Base-by-base conservation (phyloP, 1,140 invertebrate species). In the Mercenaria mercenaria region DNA sequence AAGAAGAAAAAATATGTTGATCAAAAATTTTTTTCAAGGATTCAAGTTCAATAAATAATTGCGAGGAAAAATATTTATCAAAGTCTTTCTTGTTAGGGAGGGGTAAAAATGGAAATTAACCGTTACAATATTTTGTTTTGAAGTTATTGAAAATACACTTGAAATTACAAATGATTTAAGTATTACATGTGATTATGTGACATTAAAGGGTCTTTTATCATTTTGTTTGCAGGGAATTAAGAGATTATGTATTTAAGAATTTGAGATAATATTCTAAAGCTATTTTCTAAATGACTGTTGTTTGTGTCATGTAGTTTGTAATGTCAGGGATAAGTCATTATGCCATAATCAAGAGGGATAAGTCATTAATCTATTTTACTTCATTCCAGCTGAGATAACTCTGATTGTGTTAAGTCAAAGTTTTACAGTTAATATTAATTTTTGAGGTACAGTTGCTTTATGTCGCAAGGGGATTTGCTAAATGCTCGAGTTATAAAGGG, bases 341-440 rank as follows among this genome's bases (percentile, higher is more conserved):
- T 72, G 67, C 3, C 34, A 39, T 20, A 72, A 29, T 72, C 34
- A 39, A 34, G 34, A 72, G 26, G 59, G 59, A 64, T 64, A 26
- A 64, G 59, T 29, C 59, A 26, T 64, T 64, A 64, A 64, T 64
- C 59, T 64, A n/a, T 26, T 64, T 64, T 64, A 29, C 59, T 64
- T 26, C 10, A 56, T 11, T 64, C 20, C n/a, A 8, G 20, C 13
- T 23, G 23, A 11, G 13, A 23, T 56, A 23, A 47, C 43, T 47
- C 52, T 56, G 4, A 15, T 20, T 56, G 52, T 23, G 4, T 56
- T 23, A 23, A 4, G 15, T 56, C 15, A 23, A 56, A 56, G 52
- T 56, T 23, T 56, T n/a, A 56, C 10, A 56, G 52, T 47, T 15
- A 47, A 47, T 47, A n/a, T 56, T 56, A 47, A 47, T 8, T 47